These are phyloP conservation scores for Sminthurinus aureus DNA, from an alignment of 2,888 invertebrate species.

Conservation along the genomic window DNA sequence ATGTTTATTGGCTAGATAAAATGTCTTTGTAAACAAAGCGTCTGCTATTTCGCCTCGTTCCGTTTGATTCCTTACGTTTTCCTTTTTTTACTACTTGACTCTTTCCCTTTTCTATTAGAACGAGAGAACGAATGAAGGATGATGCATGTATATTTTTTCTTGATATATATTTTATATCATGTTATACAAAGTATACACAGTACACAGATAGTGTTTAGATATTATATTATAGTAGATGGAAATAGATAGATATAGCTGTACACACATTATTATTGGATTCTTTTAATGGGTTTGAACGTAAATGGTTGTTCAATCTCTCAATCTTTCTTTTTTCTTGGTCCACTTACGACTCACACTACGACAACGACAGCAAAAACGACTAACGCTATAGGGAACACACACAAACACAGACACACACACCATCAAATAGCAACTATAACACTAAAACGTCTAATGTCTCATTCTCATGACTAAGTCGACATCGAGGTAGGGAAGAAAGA, in stretches of 20 bases:
- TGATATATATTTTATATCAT: too few relatives aligned
- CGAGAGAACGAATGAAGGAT: too few relatives aligned
- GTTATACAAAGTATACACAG: too few relatives aligned
- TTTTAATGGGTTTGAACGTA: slow-evolving; percentile 15
- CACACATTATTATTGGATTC: slow-evolving; percentile 14
- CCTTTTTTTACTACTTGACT: slow-evolving; percentile 22
- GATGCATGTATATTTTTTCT: too few relatives aligned
- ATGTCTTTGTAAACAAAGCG: slow-evolving; percentile 20
- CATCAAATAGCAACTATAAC: neutral
- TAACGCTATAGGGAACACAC: neutral
- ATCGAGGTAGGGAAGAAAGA: neutral
- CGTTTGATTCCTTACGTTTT: neutral
- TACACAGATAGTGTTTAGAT: too few relatives aligned
- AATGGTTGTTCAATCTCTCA: slow-evolving; percentile 10
- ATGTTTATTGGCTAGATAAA: slow-evolving; percentile 23
- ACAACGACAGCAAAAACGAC: neutral
- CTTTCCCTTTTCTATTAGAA: neutral
- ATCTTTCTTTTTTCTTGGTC: neutral
- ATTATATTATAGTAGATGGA: neutral
- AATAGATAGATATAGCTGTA: neutral
- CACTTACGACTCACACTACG: slow-evolving; percentile 4
- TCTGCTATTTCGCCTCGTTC: slow-evolving; percentile 4
- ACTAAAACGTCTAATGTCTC: neutral
- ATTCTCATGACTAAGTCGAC: neutral
- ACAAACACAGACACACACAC: neutral